Base-by-base conservation (phyloP, 92 coral and sea anemone species). In the Zoanthus sansibaricus region DNA sequence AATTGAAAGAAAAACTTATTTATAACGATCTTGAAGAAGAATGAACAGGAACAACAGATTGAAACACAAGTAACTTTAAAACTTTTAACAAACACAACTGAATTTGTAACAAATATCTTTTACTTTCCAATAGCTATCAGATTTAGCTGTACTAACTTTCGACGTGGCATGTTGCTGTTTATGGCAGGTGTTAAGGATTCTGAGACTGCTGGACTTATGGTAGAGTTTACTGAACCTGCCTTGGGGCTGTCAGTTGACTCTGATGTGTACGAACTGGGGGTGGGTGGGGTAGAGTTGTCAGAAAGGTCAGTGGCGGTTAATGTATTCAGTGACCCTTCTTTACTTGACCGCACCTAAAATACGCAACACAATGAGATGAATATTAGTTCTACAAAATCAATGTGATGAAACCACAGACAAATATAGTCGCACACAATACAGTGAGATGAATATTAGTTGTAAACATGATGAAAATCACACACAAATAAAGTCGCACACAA, bases 281-380 rank as follows among this genome's bases (percentile, higher is more conserved):
- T 94, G 86, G 98, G 98, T 48, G 98, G 98, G 74, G 98, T 94
- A 48, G 95, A 95, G 71, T 92, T 91, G 4, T 90, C 98, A 49
- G 92, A 94, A 67, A 82, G 75, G 14, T 80, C 74, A 31, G 47
- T 80, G 21, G 51, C 15, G 12, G 85, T 83, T 68, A 94, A 75
- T 45, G 80, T 89, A 33, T 94, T 93, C 15, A 94, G 92, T 15
- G 96, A 94, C 12, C 96, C 94, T 71, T 94, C 98, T 75, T 94
- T 94, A 79, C 98, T 94, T 18, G 94, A 93, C 83, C 90, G 89
- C 25, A 94, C 98, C 98, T 94, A 73, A 20, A 21, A 30, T 2
- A 47, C 16, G 3, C 3, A 16, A 62, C 20, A 16, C 69, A 49
- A 9, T 49, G 10, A 49, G 12, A 49, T 49, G 55, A 49, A 37